Base-by-base conservation (phyloP, 1,140 invertebrate genomes). In the Drosophila ficusphila region DNA sequence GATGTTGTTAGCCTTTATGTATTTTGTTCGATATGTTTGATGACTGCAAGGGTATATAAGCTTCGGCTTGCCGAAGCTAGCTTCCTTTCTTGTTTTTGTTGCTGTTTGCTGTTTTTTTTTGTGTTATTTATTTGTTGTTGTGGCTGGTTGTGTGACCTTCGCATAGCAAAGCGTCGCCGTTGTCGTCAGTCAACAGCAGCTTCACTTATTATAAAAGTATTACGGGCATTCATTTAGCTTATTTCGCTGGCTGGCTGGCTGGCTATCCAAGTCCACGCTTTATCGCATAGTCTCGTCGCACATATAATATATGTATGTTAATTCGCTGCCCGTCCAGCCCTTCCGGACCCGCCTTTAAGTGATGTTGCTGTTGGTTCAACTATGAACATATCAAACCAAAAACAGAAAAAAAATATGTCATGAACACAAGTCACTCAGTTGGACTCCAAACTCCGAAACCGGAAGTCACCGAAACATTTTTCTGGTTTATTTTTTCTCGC, bases 231-330 rank as follows among this genome's bases (percentile, higher is more conserved):
- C 69, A 53, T 65, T 69, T 23, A 34, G 71, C 65, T 46, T 72
- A 69, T 71, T 71, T 51, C 58, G 27, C 76, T 48, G 67, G 76
- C 70, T 79, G 79, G 75, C 79, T 51, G 53, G 27, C 76, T 48
- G 67, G 76, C 70, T 79, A 85, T 79, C 79, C 71, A 76, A 79
- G 79, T 88, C 79, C 81, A 85, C 76, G 76, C 79, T 86, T 81
- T 81, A 86, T 85, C 81, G 76, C 72, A 86, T 79, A 86, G 76
- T 73, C 86, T 39, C 42, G 21, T 67, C 33, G 68, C n/a, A n/a
- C n/a, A n/a, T n/a, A n/a, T n/a, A n/a, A n/a, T n/a, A n/a, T n/a
- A n/a, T 56, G 49, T 83, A 83, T 85, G 79, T 73, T 81, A 85
- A 85, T 85, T 85, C 54, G 68, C 57, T 48, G 38, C 60, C 44